phyloP scores from a whole-genome alignment of 2,797 vertebrate species.

The Hipposideros larvatus region DNA sequence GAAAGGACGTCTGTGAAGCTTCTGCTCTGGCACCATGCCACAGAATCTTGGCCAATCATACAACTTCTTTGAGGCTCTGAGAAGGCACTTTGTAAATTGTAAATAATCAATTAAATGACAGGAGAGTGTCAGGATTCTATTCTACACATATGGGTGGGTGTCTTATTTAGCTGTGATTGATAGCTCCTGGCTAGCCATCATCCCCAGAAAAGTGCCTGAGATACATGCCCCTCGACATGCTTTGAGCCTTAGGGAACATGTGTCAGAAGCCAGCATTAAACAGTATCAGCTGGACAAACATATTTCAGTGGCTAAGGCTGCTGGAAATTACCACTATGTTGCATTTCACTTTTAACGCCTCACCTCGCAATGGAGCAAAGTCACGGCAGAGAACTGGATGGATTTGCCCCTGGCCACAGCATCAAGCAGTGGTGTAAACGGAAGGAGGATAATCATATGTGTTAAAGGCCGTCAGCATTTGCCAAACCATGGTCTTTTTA shows the following conservation, averaged over 20 bases:
- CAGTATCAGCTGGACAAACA: conserved; percentile 21
- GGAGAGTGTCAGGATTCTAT: not conserved
- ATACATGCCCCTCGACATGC: not conserved
- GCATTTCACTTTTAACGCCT: conserved; percentile 68
- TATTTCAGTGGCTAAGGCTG: conserved; percentile 63
- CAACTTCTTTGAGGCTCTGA: not conserved
- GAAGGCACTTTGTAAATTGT: conserved; percentile 43
- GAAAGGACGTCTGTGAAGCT: not conserved
- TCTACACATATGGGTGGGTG: not conserved
- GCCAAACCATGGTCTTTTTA: conserved; percentile 67
- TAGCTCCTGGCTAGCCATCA: not conserved
- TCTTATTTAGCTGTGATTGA: not conserved
- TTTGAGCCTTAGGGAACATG: not conserved
- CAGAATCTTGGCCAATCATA: not conserved
- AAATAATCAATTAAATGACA: not conserved
- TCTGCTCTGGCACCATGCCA: not conserved
- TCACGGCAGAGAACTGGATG: conserved; percentile 67
- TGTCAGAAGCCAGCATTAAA: conserved; percentile 71
- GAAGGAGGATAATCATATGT: conserved; percentile 71
- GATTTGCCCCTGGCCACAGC: conserved; percentile 74
- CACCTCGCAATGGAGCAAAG: conserved; percentile 63
- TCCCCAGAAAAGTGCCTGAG: not conserved
- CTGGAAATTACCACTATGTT: conserved; percentile 73
- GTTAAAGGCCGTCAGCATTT: conserved; percentile 61
- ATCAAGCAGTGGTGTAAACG: conserved; percentile 59